These are phyloP conservation scores for Apodemus sylvaticus DNA, from an alignment of 2,113 vertebrate species.

Conservation along the genomic window DNA sequence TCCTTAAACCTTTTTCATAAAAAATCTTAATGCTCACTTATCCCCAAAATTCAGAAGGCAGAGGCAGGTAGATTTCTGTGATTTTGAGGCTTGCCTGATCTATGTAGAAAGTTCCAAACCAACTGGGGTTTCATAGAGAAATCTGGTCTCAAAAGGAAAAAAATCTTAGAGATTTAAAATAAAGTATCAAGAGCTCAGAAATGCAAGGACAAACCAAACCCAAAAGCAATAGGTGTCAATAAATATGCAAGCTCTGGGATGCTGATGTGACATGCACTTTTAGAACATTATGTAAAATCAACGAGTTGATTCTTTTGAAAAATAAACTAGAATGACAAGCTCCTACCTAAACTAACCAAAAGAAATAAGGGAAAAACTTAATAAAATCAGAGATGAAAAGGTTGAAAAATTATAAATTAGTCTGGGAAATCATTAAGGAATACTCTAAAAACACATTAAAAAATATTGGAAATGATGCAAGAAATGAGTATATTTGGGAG, in stretches of 20 bases:
- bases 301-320: not conserved
- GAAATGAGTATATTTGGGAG: not conserved
- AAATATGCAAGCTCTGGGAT: not conserved
- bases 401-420: not conserved
- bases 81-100: not conserved
- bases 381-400: not conserved
- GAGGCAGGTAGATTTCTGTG: not conserved
- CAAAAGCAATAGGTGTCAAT: not conserved
- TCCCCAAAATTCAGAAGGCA: too few species aligned
- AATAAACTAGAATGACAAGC: not conserved
- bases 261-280: not conserved
- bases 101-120: not conserved
- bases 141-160: not conserved
- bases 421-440: not conserved
- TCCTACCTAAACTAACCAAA: not conserved
- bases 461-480: not conserved
- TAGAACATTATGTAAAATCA: not conserved
- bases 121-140: not conserved
- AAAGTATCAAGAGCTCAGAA: not conserved
- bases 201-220: not conserved
- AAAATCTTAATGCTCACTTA: not conserved
- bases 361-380: not conserved
- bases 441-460: not conserved
- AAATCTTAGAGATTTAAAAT: not conserved
- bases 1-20: not conserved